Evolutionary conservation across 2,113 vertebrate genomes (phyloP), one percentile per base, ranked within the genome.

Genomic region (Ophiodon elongatus): DNA sequence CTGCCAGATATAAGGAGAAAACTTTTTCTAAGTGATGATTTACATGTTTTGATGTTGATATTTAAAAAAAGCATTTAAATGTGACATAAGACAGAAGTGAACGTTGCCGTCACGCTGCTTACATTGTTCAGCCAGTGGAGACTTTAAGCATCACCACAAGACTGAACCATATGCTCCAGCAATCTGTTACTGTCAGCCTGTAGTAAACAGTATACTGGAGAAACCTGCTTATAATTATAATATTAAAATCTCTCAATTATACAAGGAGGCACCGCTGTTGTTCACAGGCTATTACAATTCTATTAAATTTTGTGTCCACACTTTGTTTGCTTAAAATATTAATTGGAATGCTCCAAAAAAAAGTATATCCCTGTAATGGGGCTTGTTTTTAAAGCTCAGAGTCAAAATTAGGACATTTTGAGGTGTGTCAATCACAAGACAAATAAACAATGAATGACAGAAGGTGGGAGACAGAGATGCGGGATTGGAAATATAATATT

Each of bases 101-200:
- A 79, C 0, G 76, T 47, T 73, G 62, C 59, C 15, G 70, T 83
- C 89, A 87, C 1, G 35, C 66, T 70, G 68, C 43, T 13, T 21
- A n/a, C 45, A 65, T 57, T 60, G 68, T 71, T 69, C 64, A 80
- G 73, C 59, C 43, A 23, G 59, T 39, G 60, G 31, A 56, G 47
- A 79, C 27, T 77, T 68, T 71, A 70, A 80, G 43, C 69, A 0
- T 80, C 79, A 69, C 1, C 57, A 79, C 11, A 73, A 64, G 29
- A 75, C 59, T 74, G 27, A 83, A 83, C 57, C 84, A 90, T 87
- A 89, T 92, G 86, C 1, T 62, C 8, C 74, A 43, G 74, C 82
- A 88, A 79, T 83, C 82, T 87, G 90, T 76, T 74, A 62, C 13
- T 52, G 37, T 14, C 23, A 68, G 68, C 57, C 19, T 0, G 50